phyloP scores from a whole-genome alignment of 2,113 vertebrate species.

The Gallinago media region DNA sequence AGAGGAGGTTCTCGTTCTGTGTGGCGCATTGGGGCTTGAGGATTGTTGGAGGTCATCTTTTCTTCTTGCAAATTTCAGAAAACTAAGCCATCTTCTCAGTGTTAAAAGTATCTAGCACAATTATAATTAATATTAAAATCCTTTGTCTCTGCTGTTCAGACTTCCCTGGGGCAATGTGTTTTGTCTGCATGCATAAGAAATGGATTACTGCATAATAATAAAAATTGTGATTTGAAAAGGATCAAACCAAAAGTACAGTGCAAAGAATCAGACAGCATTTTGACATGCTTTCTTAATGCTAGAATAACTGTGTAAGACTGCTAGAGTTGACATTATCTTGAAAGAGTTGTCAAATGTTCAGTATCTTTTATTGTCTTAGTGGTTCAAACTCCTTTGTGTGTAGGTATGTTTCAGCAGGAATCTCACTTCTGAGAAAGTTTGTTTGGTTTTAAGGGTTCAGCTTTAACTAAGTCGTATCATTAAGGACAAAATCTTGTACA shows the following conservation, averaged over 20 bases:
- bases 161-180: background rate
- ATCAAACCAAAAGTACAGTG: background rate
- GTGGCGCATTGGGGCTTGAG: background rate
- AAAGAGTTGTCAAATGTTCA: background rate
- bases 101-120: background rate
- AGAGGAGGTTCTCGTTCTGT: background rate
- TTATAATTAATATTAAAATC: background rate
- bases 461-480: background rate
- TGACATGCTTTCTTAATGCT: background rate
- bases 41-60: background rate
- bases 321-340: background rate
- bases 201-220: background rate
- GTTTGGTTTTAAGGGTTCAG: background rate
- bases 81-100: background rate
- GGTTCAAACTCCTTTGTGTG: background rate
- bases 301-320: background rate
- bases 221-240: background rate
- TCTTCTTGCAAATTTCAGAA: background rate
- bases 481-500: background rate
- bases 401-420: background rate
- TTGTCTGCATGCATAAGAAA: background rate
- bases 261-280: background rate
- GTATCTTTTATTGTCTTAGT: background rate
- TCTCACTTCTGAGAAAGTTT: background rate
- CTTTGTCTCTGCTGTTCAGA: background rate